These are phyloP conservation scores for Vireo altiloquus DNA, from an alignment of 2,113 vertebrate species.

Conservation along the genomic window DNA sequence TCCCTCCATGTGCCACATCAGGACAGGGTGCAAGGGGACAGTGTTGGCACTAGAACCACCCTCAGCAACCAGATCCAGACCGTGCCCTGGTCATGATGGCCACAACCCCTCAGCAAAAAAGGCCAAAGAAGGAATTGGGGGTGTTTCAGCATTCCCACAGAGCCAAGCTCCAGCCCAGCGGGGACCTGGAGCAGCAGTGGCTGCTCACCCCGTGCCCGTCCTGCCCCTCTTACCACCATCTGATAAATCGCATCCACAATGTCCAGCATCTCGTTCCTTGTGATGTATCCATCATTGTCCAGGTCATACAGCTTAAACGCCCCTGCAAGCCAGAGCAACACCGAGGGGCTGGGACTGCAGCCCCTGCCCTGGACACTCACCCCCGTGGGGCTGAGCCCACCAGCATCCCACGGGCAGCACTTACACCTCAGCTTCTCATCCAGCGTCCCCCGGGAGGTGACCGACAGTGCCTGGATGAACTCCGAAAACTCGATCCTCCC, in stretches of 20 bases:
- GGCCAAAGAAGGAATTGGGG: not conserved
- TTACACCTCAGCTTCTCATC: constrained; percentile 98
- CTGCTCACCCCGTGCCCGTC: rapidly evolving
- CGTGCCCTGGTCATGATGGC: rapidly evolving
- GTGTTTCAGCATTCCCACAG: not conserved
- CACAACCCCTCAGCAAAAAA: not conserved
- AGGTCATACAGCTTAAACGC: constrained; percentile 97
- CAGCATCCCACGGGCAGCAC: not conserved
- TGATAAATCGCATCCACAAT: constrained; percentile 99
- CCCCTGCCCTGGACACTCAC: rapidly evolving
- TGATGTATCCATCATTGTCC: constrained; percentile 98
- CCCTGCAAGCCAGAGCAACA: constrained; percentile 74
- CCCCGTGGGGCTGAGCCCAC: not conserved
- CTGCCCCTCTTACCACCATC: constrained; percentile 90
- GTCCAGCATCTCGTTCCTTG: constrained; percentile 96
- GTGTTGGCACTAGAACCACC: not conserved
- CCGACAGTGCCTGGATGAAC: constrained; percentile 97
- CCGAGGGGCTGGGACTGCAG: rapidly evolving
- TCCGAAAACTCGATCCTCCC: constrained; percentile 97
- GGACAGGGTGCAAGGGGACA: not conserved
- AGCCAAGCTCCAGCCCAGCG: not conserved
- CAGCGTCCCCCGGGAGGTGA: constrained; percentile 94
- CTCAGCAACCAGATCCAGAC: not conserved
- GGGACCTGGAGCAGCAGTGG: not conserved
- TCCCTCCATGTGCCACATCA: not conserved